Evolutionary conservation across 2,888 invertebrate genomes (phyloP).

Genomic region (Nomada ruficornis): DNA sequence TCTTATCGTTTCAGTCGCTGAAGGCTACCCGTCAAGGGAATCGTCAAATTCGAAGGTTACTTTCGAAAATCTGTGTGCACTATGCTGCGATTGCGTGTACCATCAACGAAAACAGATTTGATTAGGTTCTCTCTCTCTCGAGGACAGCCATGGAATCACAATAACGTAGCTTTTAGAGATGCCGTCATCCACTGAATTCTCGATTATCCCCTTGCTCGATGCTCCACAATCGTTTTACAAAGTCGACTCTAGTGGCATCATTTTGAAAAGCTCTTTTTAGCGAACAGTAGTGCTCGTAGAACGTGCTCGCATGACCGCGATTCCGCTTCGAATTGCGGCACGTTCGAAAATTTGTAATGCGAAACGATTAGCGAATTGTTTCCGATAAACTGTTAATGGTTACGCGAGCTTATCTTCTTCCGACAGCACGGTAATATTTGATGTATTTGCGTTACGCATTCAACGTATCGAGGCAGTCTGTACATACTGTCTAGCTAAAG

Average conservation of each 20-base stretch:
- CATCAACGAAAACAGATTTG: conserved; percentile 9
- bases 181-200: conserved; percentile 34
- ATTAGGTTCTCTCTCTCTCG: conserved; percentile 13
- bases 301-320: background rate
- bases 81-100: background rate
- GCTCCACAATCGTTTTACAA: background rate
- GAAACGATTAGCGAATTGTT: background rate
- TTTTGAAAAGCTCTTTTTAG: conserved; percentile 12
- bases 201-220: background rate
- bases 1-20: background rate
- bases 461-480: background rate
- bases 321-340: background rate
- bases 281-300: conserved; percentile 25
- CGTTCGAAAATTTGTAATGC: background rate
- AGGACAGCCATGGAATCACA: conserved; percentile 40
- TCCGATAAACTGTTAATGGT: background rate
- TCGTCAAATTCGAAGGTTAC: conserved; percentile 35
- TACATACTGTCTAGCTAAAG: no score
- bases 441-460: background rate
- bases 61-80: conserved; percentile 36
- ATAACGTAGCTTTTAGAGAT: conserved; percentile 16
- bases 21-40: background rate
- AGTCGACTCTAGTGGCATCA: background rate
- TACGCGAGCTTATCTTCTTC: background rate
- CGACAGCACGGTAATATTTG: background rate